Evolutionary conservation across 2,113 vertebrate genomes (phyloP), one percentile per base, ranked within the genome.

Genomic region (Tetrao urogallus): DNA sequence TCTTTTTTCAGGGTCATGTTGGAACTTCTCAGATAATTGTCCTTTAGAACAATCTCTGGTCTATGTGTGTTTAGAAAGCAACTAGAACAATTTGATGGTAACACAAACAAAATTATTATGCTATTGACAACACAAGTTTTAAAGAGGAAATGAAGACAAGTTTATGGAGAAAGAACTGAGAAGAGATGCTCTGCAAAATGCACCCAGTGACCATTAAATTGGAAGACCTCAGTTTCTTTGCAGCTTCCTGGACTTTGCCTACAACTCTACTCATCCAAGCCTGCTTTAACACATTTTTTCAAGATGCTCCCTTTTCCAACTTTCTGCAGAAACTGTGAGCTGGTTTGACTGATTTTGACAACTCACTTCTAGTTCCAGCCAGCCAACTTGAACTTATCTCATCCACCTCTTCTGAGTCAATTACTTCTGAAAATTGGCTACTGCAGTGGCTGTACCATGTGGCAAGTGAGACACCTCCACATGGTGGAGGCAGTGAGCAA

Each of bases 401-500:
- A 47, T 12, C 27, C 2, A 1, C 28, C 24, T 64, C 66, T 71
- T 52, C 42, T 3, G 25, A 45, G 32, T 47, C 32, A 8, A n/a
- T 2, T 4, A 1, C 12, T 28, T 28, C 0, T 3, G 38, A 64
- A 58, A 89, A 82, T 2, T 3, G 12, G 38, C 38, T 34, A 19
- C 30, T 54, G 38, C 12, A 27, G 36, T 16, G 11, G 30, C 30
- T 19, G 3, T 3, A 25, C 20, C 0, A 0, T 0, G 22, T 1
- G 24, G 75, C 82, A 91, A 34, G 5, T 77, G 11, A 76, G 45
- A 3, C 84, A 74, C 50, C 25, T 85, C 92, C 94, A 96, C 50
- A 18, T 66, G 91, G 56, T 89, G 95, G 92, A 88, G 52, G 82
- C 87, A 94, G 75, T 5, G 85, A 91, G 74, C 40, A 87, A 84